phyloP scores from a whole-genome alignment of 2,113 vertebrate species.

The Merops nubicus region DNA sequence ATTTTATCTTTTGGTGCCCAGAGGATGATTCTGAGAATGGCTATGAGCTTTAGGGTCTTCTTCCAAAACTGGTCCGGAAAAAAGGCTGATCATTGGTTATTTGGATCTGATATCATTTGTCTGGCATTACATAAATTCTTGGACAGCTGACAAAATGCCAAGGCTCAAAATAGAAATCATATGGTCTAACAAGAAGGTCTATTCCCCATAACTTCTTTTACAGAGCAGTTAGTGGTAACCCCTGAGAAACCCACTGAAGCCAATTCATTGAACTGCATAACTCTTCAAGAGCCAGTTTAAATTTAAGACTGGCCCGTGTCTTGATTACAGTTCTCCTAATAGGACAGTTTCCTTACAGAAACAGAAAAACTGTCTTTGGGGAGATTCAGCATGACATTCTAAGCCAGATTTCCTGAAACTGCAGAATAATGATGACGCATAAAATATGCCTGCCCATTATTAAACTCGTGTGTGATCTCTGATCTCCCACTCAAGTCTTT shows the following conservation, averaged over 20 bases:
- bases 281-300: background rate
- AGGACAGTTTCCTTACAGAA: background rate
- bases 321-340: background rate
- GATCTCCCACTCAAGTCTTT: background rate
- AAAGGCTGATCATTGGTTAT: background rate
- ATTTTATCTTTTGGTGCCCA: background rate
- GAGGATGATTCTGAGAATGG: background rate
- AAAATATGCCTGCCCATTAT: background rate
- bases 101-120: background rate
- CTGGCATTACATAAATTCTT: background rate
- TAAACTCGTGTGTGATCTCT: background rate
- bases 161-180: constrained; percentile 10
- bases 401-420: background rate
- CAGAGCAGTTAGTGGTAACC: background rate
- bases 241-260: background rate
- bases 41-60: background rate
- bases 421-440: background rate
- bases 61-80: background rate
- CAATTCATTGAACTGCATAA: rapidly evolving
- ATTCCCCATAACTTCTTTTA: background rate
- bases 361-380: background rate
- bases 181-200: background rate
- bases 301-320: background rate
- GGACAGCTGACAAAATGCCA: background rate
- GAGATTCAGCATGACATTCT: background rate